Conservation (phyloP, 2,113 vertebrate species). For the Myxocyprinus asiaticus region DNA sequence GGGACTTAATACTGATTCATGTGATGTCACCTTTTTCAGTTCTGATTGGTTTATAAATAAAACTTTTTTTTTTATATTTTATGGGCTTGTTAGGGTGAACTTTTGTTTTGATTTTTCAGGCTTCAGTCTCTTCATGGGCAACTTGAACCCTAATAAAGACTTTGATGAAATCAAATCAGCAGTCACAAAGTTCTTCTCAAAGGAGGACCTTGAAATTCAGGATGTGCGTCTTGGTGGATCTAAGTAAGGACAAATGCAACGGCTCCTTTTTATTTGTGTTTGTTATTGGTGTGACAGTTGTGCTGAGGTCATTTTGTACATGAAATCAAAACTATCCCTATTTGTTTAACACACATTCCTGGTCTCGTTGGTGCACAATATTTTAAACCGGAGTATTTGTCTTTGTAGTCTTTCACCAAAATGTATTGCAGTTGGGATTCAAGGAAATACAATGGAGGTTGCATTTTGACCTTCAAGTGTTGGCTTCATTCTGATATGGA, state of each 20-base stretch:
- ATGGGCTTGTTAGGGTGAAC: neutral
- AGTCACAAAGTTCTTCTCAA: slow-evolving; percentile 84
- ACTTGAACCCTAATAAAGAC: slow-evolving; percentile 81
- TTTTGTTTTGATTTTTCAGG: slow-evolving; percentile 43
- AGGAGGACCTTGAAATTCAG: slow-evolving; percentile 81
- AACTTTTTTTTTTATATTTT: neutral
- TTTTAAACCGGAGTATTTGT: no score
- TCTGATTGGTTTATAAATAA: slow-evolving; percentile 62
- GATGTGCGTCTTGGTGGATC: slow-evolving; percentile 85
- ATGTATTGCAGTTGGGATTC: no score
- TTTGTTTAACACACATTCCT: no score
- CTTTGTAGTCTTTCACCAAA: no score
- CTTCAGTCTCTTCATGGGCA: slow-evolving; percentile 86
- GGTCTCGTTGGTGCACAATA: no score
- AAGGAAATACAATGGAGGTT: no score
- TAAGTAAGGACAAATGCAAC: slow-evolving; percentile 75
- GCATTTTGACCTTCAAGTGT: no score
- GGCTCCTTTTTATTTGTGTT: neutral
- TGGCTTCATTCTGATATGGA: no score
- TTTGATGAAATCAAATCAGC: slow-evolving; percentile 84
- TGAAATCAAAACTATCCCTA: no score
- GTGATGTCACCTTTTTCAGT: slow-evolving; percentile 70
- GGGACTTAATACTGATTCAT: slow-evolving; percentile 86
- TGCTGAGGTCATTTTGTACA: no score
- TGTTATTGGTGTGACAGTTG: no score